These are phyloP conservation scores for Calliphora vomitoria DNA, from an alignment of 2,888 invertebrate genomes.

Conservation along the genomic window DNA sequence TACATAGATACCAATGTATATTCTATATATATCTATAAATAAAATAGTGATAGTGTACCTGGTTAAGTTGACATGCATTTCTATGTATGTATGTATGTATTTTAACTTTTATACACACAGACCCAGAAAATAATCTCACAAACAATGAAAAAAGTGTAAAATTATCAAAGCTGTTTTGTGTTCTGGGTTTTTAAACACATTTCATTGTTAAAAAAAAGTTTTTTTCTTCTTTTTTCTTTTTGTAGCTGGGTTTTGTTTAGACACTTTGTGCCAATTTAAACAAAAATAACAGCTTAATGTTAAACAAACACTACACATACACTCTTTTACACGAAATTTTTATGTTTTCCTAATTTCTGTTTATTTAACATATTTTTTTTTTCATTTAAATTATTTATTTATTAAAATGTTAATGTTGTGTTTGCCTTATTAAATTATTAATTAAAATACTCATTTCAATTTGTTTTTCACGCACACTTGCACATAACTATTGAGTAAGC, in stretches of 20 bases:
- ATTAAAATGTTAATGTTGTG: constrained; percentile 1
- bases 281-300: constrained; percentile 49
- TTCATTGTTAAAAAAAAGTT: neutral
- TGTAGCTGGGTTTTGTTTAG: constrained; percentile 10
- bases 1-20: neutral
- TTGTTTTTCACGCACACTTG: neutral
- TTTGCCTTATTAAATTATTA: constrained; percentile 10
- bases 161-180: neutral
- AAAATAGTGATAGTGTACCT: constrained; percentile 28
- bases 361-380: neutral
- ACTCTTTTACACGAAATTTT: neutral
- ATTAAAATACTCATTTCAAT: neutral
- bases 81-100: neutral
- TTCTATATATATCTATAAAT: constrained; percentile 1
- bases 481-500: neutral
- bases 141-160: neutral
- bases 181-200: neutral
- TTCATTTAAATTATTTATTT: neutral
- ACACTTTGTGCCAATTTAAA: constrained; percentile 48
- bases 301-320: constrained; percentile 26
- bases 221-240: constrained; percentile 14
- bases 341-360: too few relatives aligned
- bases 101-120: neutral
- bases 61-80: neutral
- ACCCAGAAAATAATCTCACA: neutral